Base-by-base conservation (phyloP, 2,888 invertebrate genomes). In the Pogonocherus hispidulus region DNA sequence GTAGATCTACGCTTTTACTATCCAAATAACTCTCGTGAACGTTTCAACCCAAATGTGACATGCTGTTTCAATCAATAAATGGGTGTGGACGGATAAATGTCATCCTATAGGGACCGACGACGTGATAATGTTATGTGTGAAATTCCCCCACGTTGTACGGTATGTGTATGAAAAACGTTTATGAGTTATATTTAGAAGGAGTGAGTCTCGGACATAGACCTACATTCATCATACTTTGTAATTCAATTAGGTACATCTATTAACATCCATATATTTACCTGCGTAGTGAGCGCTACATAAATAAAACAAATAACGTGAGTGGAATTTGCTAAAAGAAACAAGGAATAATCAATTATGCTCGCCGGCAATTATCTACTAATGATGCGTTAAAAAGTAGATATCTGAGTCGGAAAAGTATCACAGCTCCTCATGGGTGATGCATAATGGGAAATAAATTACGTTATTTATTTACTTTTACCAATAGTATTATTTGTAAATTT, bases 311-410 rank as follows among this genome's bases (percentile, higher is more conserved):
- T 62, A 57, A 56, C 46, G 44, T 54, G 57, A 67, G 18, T 63
- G 63, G 67, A 63, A 66, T 66, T 23, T 23, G 11, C 55, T 47
- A 51, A 63, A 18, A 49, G 19, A 47, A 62, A 69, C 59, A 47
- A 64, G 60, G 64, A 60, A 63, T 69, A 60, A 46, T 57, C 62
- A 60, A 60, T 65, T 62, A 56, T 56, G 51, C n/a, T 62, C 46
- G 64, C 66, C 59, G 60, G 70, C 66, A 60, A 66, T 70, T 70
- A 66, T 66, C 63, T 47, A 41, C 66, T 70, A 70, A 70, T 70
- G 66, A 70, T 49, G 63, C 57, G 55, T 59, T 70, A 66, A 63
- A 66, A 66, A 70, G 47, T 57, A 55, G 54, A 59, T 47, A 55
- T 46, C 41, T 54, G 18, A 32, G 44, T 44, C 54, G 22, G 46